phyloP scores from a whole-genome alignment of 2,113 vertebrate species.

The Plotosus lineatus region DNA sequence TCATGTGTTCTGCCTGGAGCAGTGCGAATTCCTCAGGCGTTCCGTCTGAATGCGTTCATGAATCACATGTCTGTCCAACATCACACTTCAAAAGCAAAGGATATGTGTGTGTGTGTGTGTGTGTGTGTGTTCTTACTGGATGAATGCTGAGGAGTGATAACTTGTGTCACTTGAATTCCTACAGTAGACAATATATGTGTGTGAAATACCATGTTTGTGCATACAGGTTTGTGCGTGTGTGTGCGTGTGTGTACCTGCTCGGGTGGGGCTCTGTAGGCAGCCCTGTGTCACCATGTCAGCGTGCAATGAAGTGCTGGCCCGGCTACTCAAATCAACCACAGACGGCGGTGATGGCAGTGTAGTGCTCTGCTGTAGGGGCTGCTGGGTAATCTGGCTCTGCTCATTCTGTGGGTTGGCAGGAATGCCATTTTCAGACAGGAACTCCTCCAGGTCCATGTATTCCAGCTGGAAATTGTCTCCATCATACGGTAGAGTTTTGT shows the following conservation, averaged over 20 bases:
- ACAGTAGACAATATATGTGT: not conserved
- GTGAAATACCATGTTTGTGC: not conserved
- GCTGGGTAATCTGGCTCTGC: constrained; percentile 72
- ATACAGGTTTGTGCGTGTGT: constrained; percentile 4
- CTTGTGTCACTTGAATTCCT: not conserved
- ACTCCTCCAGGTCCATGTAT: constrained; percentile 99
- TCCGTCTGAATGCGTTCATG: not conserved
- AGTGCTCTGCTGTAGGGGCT: constrained; percentile 66
- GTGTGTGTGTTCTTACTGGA: not conserved
- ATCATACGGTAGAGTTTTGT: constrained; percentile 97
- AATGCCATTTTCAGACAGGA: constrained; percentile 96
- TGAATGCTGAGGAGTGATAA: not conserved
- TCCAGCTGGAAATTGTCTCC: constrained; percentile 97
- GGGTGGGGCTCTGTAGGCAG: constrained; percentile 84
- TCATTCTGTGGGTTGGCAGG: constrained; percentile 86
- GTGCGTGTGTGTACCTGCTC: constrained; percentile 79
- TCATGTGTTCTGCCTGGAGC: not conserved
- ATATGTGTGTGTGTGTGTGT: not conserved
- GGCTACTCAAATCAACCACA: constrained; percentile 91
- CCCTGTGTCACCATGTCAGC: constrained; percentile 80
- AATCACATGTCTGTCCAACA: not conserved
- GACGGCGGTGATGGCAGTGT: constrained; percentile 73
- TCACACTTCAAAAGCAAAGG: not conserved
- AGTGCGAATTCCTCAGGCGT: not conserved
- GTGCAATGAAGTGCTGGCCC: constrained; percentile 83